Evolutionary conservation across 2,797 vertebrate species (phyloP).

Genomic region (Apogon talboti): DNA sequence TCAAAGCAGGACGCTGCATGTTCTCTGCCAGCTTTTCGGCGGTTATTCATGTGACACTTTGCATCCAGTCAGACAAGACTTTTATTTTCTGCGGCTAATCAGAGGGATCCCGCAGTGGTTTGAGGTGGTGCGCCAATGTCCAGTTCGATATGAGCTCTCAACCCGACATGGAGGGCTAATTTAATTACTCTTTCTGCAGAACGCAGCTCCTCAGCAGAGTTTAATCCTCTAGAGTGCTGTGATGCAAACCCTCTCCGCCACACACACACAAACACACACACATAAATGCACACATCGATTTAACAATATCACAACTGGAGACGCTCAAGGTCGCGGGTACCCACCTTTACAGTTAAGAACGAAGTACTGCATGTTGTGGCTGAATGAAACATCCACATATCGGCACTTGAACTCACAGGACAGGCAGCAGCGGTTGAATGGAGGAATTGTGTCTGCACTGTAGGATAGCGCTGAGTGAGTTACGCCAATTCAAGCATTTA

Average conservation of each 20-base stretch:
- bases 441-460: slow-evolving; percentile 92
- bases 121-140: slow-evolving; percentile 37
- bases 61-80: slow-evolving; percentile 18
- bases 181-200: slow-evolving; percentile 23
- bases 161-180: slow-evolving; percentile 30
- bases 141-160: slow-evolving; percentile 37
- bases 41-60: slow-evolving; percentile 7
- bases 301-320: background rate
- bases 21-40: background rate
- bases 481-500: background rate
- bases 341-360: slow-evolving; percentile 94
- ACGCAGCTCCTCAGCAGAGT: slow-evolving; percentile 4
- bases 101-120: slow-evolving; percentile 36
- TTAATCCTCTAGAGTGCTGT: background rate
- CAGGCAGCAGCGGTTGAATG: slow-evolving; percentile 94
- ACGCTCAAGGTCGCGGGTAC: slow-evolving; percentile 17
- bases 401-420: slow-evolving; percentile 94
- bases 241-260: background rate
- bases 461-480: slow-evolving; percentile 27
- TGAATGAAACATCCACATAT: slow-evolving; percentile 94
- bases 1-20: slow-evolving; percentile 8
- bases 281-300: background rate
- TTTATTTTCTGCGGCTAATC: slow-evolving; percentile 31
- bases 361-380: slow-evolving; percentile 88
- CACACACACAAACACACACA: background rate